Evolutionary conservation across 2,797 vertebrate genomes (phyloP), one percentile per base, ranked within the genome.

Genomic region (Denticeps clupeoides): DNA sequence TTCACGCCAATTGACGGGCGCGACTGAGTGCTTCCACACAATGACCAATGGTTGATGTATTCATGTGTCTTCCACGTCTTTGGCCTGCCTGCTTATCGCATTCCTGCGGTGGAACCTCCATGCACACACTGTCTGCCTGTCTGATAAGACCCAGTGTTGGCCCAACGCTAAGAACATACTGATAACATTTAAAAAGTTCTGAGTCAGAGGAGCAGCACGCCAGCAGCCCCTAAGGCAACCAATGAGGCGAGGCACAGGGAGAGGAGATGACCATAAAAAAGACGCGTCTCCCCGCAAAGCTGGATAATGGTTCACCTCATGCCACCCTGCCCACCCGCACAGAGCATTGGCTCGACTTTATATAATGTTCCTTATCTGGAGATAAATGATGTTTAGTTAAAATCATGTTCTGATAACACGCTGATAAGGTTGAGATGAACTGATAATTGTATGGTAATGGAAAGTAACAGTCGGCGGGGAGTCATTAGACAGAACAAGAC

Each of bases 11-110:
- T 11, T 40, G 41, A 28, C 29, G 29, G 47, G 49, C 49, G 53
- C 37, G 43, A 27, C 13, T 8, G n/a, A 6, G 25, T 47, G 21
- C 45, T 33, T 47, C 46, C 25, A n/a, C 16, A 22, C 41, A 38
- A 13, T 43, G 45, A 28, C 53, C 49, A 60, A 62, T 60, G 37
- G 45, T 31, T 69, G 51, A 69, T 56, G 53, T 55, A 64, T 69
- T 64, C 48, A 35, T 53, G 55, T 58, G 52, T 47, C 27, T 52
- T 53, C 45, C 28, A 28, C 26, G 22, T 43, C 22, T 37, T 28
- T 41, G 15, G 27, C 13, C 7, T 32, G 13, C n/a, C 41, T 5
- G 28, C 28, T 67, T 65, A 67, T 67, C 64, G 49, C 56, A 58
- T 66, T 64, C 51, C 57, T 52, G 19, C 5, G 22, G 37, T 29